Evolutionary conservation across 2,888 invertebrate genomes (phyloP).

Genomic region (Nycteola revayana): DNA sequence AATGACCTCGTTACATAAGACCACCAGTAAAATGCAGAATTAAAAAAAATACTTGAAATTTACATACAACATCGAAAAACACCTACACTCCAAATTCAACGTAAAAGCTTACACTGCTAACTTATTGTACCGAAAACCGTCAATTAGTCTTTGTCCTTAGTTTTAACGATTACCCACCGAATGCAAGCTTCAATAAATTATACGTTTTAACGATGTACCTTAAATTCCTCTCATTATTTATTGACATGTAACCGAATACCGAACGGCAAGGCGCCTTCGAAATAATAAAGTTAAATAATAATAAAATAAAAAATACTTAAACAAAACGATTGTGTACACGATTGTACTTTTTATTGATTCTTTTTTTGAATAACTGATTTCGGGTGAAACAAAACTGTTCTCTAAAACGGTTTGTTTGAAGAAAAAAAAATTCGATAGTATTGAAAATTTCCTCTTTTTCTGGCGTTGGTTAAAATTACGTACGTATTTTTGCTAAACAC

Average conservation of each 20-base stretch:
- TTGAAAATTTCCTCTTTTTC: no score
- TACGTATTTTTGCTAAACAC: no score
- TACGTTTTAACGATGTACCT: slow-evolving; percentile 27
- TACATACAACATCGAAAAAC: no score
- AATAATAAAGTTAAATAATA: slow-evolving; percentile 18
- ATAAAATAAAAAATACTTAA: slow-evolving; percentile 4
- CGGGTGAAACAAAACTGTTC: no score
- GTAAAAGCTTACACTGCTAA: slow-evolving; percentile 4
- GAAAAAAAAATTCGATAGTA: no score
- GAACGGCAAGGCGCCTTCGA: slow-evolving; percentile 16
- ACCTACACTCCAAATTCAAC: slow-evolving; percentile 9
- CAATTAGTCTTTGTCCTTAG: slow-evolving; percentile 22
- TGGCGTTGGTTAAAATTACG: no score
- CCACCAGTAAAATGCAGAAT: no score
- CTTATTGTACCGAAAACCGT: slow-evolving; percentile 6
- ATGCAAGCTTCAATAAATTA: slow-evolving; percentile 29
- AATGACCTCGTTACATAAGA: no score
- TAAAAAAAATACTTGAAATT: no score
- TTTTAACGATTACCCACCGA: slow-evolving; percentile 23
- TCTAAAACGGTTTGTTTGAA: no score
- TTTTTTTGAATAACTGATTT: slow-evolving; percentile 13
- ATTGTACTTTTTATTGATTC: slow-evolving; percentile 17
- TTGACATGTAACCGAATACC: slow-evolving; percentile 32
- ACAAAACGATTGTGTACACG: slow-evolving; percentile 16
- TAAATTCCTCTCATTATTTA: slow-evolving; percentile 36